phyloP scores from a whole-genome alignment of 1,140 invertebrate species.

The Spodoptera frugiperda region DNA sequence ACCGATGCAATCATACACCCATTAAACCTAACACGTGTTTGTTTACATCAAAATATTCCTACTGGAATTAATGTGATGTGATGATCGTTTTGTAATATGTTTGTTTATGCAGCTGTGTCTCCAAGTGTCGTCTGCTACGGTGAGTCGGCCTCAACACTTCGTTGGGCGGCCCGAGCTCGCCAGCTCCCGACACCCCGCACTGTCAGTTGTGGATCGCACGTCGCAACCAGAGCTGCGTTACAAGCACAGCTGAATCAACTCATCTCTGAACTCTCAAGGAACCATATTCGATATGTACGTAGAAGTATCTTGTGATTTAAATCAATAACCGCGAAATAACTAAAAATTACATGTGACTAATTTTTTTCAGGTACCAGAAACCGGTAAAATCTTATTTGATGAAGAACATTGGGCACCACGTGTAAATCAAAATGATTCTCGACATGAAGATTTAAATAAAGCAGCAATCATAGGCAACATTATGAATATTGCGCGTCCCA shows the following conservation, averaged over 20 bases:
- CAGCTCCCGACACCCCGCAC: constrained; percentile 86
- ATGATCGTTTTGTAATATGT: not conserved
- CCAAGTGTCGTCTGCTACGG: constrained; percentile 89
- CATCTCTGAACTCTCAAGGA: constrained; percentile 64
- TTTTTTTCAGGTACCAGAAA: constrained; percentile 68
- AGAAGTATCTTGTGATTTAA: not conserved
- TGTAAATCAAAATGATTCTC: constrained; percentile 41
- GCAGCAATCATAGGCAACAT: constrained; percentile 74
- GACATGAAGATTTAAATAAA: constrained; percentile 47
- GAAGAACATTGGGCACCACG: constrained; percentile 68
- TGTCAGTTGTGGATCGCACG: constrained; percentile 85
- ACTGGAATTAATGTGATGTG: not conserved
- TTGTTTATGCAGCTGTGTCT: constrained; percentile 87
- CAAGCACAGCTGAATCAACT: constrained; percentile 75
- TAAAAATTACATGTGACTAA: not conserved
- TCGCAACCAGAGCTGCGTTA: constrained; percentile 84
- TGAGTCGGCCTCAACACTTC: constrained; percentile 90
- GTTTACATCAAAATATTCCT: not conserved
- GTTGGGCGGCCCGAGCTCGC: constrained; percentile 90
- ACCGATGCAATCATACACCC: not conserved
- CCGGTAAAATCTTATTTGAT: constrained; percentile 66
- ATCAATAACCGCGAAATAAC: not conserved
- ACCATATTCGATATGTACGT: constrained; percentile 75
- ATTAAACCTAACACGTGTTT: constrained; percentile 4
- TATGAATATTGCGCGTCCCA: constrained; percentile 64